These are phyloP conservation scores for Murina feae DNA, from an alignment of 2,113 vertebrate genomes.

Conservation along the genomic window DNA sequence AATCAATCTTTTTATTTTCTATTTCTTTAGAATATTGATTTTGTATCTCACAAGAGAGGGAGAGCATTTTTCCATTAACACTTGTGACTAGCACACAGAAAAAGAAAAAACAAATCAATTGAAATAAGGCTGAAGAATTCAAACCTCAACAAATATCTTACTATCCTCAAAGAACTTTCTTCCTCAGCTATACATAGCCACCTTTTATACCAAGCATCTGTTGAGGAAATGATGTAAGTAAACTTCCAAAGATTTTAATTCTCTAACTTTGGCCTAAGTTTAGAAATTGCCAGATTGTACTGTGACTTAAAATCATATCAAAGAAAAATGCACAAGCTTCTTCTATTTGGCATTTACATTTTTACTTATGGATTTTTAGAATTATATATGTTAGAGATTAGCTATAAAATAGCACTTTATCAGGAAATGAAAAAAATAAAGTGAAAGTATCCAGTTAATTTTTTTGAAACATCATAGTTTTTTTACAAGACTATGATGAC, in stretches of 20 bases:
- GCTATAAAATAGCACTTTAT: not conserved
- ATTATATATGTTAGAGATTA: not conserved
- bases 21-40: not conserved
- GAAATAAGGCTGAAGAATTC: slow-evolving; percentile 13
- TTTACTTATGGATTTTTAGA: slow-evolving; percentile 9
- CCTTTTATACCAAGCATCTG: slow-evolving; percentile 59
- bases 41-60: not conserved
- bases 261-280: slow-evolving; percentile 57
- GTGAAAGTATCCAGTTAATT: no score
- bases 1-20: not conserved
- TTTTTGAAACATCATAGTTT: no score
- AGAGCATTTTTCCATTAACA: not conserved
- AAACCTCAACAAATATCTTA: slow-evolving; percentile 25
- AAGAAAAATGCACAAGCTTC: slow-evolving; percentile 20
- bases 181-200: slow-evolving; percentile 23
- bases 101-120: not conserved
- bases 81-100: not conserved
- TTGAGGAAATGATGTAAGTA: slow-evolving; percentile 58
- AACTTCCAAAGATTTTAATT: slow-evolving; percentile 58
- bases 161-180: slow-evolving; percentile 35
- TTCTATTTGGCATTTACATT: slow-evolving; percentile 16
- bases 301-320: slow-evolving; percentile 51
- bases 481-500: not conserved
- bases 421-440: not conserved
- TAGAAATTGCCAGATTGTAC: slow-evolving; percentile 68